Conservation (phyloP, 2,797 vertebrate genomes). For the Typhlichthys subterraneus region DNA sequence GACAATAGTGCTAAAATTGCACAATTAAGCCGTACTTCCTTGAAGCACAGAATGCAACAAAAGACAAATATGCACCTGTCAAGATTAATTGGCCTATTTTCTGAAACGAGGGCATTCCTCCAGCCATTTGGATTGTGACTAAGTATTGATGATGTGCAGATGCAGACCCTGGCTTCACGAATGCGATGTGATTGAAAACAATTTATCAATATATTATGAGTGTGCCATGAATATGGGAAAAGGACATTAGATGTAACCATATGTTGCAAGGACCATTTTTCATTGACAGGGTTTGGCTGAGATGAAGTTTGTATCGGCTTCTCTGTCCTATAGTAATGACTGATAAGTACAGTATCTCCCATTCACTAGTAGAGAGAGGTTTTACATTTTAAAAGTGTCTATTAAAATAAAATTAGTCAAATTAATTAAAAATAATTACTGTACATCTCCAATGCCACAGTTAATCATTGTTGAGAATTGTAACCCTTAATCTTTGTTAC, state of each 20-base stretch:
- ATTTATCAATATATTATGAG: slow-evolving; percentile 43
- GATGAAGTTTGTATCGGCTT: not conserved
- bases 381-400: too few species aligned
- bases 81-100: slow-evolving; percentile 60
- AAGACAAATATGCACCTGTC: slow-evolving; percentile 59
- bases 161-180: slow-evolving; percentile 32
- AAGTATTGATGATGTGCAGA: slow-evolving; percentile 27
- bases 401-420: too few species aligned
- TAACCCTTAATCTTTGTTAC: too few species aligned
- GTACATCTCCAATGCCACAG: too few species aligned
- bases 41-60: slow-evolving; percentile 51
- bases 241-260: slow-evolving; percentile 42
- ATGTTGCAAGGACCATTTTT: slow-evolving; percentile 29
- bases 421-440: too few species aligned
- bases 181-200: slow-evolving; percentile 29
- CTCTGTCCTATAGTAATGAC: slow-evolving; percentile 13
- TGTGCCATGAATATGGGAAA: slow-evolving; percentile 40
- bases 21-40: slow-evolving; percentile 60
- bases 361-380: not conserved
- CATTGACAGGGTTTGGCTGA: slow-evolving; percentile 3
- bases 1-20: slow-evolving; percentile 60
- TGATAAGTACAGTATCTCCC: slow-evolving; percentile 7
- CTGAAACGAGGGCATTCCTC: slow-evolving; percentile 42
- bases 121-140: slow-evolving; percentile 43
- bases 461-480: too few species aligned